A percentile compares a stretch with the other conserved stretches of the same genome.
These are phyloP conservation scores for Acleris holmiana DNA, from an alignment of 2,888 invertebrate genomes.

Conservation along the genomic window DNA sequence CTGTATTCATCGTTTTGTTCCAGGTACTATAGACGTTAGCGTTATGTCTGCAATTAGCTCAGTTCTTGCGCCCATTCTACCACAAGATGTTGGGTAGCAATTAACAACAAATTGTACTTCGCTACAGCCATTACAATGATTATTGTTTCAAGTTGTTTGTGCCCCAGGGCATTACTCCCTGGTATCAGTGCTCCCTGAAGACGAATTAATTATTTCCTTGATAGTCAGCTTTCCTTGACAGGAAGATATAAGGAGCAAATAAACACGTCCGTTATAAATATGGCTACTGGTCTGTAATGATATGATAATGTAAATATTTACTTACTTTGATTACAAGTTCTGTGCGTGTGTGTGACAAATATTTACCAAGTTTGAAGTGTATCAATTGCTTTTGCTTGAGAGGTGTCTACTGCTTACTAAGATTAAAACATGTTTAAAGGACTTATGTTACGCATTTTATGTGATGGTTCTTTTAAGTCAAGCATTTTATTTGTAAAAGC, in stretches of 20 bases:
- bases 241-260: slow-evolving; percentile 24
- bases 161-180: slow-evolving; percentile 26
- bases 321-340: background rate
- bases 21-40: slow-evolving; percentile 15
- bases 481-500: too few relatives aligned
- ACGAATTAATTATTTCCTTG: slow-evolving; percentile 32
- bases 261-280: slow-evolving; percentile 25
- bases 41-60: slow-evolving; percentile 29
- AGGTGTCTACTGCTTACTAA: background rate
- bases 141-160: slow-evolving; percentile 33
- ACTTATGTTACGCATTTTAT: too few relatives aligned
- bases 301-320: slow-evolving; percentile 26
- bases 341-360: background rate
- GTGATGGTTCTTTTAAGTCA: too few relatives aligned
- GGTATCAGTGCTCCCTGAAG: slow-evolving; percentile 20
- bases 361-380: slow-evolving; percentile 6
- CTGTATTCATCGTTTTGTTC: slow-evolving; percentile 5
- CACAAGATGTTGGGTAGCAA: slow-evolving; percentile 30
- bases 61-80: slow-evolving; percentile 30
- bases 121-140: slow-evolving; percentile 22
- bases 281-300: slow-evolving; percentile 19
- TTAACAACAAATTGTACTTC: slow-evolving; percentile 33
- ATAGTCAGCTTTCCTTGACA: slow-evolving; percentile 21
- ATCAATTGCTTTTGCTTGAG: background rate
- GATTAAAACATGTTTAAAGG: background rate